Evolutionary conservation across 2,888 invertebrate genomes (phyloP).

Genomic region (Cantharis nigra): DNA sequence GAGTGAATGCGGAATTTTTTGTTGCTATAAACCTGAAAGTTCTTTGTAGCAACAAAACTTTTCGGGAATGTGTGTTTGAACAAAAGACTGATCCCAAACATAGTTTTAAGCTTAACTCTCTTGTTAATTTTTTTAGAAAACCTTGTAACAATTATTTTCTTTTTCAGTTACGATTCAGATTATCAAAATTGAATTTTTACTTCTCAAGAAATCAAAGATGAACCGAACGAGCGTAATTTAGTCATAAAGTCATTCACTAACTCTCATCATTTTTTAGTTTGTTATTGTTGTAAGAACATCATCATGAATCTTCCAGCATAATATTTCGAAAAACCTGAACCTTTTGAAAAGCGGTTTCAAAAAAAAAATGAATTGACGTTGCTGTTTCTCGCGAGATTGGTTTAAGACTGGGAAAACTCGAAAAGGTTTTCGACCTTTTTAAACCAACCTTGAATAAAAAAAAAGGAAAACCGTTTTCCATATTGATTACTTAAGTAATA

Average conservation of each 20-base stretch:
- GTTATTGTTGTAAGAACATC: not conserved
- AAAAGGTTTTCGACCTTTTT: too few species aligned
- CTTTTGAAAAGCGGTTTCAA: not conserved
- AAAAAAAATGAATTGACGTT: not conserved
- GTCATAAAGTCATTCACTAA: not conserved
- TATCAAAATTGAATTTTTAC: conserved; percentile 13
- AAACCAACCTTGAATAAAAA: not conserved
- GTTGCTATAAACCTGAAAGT: not conserved
- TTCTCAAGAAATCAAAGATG: not conserved
- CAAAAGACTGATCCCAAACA: too few species aligned
- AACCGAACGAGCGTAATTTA: not conserved
- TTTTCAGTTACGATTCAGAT: conserved; percentile 15
- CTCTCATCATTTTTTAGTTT: not conserved
- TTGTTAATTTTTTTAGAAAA: not conserved
- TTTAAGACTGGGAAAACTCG: not conserved
- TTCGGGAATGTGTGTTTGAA: not conserved
- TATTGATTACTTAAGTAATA: not conserved
- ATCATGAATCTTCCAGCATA: not conserved
- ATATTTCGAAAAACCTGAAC: not conserved
- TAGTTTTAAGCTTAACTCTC: not conserved
- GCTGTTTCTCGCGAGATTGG: not conserved
- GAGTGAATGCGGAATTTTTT: not conserved
- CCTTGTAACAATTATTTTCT: not conserved
- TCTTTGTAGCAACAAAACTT: not conserved
- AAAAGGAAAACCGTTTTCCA: not conserved